A percentile compares a stretch with the other conserved stretches of the same genome.
Evolutionary conservation across 2,797 vertebrate species (phyloP).

Genomic region (Anisognathus igniventris): DNA sequence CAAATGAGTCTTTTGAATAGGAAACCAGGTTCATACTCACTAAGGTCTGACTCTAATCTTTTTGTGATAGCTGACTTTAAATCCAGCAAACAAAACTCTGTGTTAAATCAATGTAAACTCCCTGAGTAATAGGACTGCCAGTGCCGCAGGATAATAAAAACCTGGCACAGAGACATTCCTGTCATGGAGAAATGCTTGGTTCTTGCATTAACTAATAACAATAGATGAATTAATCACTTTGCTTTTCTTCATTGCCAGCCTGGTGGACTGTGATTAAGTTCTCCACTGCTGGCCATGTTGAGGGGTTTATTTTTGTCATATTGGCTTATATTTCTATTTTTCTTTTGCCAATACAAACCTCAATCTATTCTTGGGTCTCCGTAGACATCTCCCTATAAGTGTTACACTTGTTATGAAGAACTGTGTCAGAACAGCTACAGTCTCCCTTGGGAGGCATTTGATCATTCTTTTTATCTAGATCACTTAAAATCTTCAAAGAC

Average conservation of each 20-base stretch:
- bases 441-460: background rate
- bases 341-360: background rate
- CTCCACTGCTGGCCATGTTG: background rate
- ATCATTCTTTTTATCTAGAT: constrained; percentile 13
- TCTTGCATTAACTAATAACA: constrained; percentile 61
- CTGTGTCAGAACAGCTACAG: background rate
- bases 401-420: background rate
- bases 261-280: constrained; percentile 45
- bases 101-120: constrained; percentile 43
- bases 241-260: background rate
- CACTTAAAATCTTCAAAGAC: constrained; percentile 36
- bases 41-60: background rate
- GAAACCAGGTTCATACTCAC: background rate
- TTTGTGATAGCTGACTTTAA: background rate
- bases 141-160: constrained; percentile 56
- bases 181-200: constrained; percentile 49
- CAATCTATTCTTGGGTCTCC: background rate
- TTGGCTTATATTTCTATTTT: constrained; percentile 25
- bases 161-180: constrained; percentile 25
- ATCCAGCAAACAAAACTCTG: background rate
- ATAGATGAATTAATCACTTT: constrained; percentile 43
- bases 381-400: background rate
- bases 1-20: background rate
- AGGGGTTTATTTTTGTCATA: constrained; percentile 12
- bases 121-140: constrained; percentile 21